Base-by-base conservation (phyloP, 2,113 vertebrate genomes). In the Cynocephalus volans region DNA sequence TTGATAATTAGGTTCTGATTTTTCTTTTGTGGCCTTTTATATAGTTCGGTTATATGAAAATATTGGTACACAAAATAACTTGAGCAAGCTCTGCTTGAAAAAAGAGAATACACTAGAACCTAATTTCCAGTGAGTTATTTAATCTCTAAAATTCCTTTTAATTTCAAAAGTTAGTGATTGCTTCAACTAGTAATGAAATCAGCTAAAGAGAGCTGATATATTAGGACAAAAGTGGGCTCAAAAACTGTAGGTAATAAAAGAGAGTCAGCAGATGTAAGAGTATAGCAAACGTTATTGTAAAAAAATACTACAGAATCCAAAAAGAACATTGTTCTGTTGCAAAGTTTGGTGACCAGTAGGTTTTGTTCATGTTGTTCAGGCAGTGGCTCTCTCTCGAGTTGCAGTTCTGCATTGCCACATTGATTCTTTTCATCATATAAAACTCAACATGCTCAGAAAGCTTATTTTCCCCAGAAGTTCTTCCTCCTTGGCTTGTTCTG, bases 111-210 rank as follows among this genome's bases (percentile, higher is more conserved):
- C 5, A 72, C 50, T 94, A 31, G 41, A 80, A 93, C 41, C 85
- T 60, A 75, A 23, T 75, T 13, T 83, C 21, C 24, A 65, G 4
- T 76, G 28, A 76, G 50, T 48, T 64, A 60, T 70, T 56, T 70
- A 77, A 88, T 91, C 95, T 82, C 31, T 91, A n/a, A 91, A 90
- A 48, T 94, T 41, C 24, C 14, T 94, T 73, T 73, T 79, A 72
- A 12, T 58, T 94, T 77, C n/a, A 75, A 82, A 92, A 92, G 23
- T 70, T 93, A 58, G 50, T 67, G 65, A 60, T 90, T 85, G 21
- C 87, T 95, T 64, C 72, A 90, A 1, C 14, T 60, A 52, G 7
- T 70, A 77, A 33, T 70, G 62, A 69, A 58, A 86, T 33, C 17
- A 58, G 41, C n/a, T 36, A 58, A 72, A 82, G 60, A 69, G 23